phyloP scores from a whole-genome alignment of 2,888 invertebrate species.

The Protodeltote pygarga region DNA sequence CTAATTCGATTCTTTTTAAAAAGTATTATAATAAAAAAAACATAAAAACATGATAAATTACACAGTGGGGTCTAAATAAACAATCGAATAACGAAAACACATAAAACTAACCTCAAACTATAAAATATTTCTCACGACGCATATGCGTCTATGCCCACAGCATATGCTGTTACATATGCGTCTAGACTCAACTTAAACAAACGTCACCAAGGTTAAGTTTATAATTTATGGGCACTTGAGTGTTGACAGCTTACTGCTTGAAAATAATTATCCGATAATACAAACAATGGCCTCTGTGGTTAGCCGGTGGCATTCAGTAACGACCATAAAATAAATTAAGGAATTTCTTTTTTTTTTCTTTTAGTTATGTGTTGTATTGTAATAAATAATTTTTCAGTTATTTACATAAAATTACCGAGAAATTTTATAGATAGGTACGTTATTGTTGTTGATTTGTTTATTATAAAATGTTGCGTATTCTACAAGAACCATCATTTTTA shows the following conservation, averaged over 20 bases:
- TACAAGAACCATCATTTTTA: too few species aligned
- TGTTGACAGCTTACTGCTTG: conserved; percentile 70
- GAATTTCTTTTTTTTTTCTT: conserved; percentile 24
- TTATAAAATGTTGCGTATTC: too few species aligned
- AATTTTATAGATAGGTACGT: too few species aligned
- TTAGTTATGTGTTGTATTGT: conserved; percentile 16
- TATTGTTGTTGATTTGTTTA: too few species aligned
- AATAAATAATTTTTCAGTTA: conserved; percentile 12
- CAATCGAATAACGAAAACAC: conserved; percentile 36
- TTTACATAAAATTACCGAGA: too few species aligned
- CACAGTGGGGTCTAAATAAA: conserved; percentile 26
- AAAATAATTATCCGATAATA: conserved; percentile 67
- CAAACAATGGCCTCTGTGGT: conserved; percentile 72
- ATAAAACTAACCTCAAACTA: conserved; percentile 43
- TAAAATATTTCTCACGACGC: conserved; percentile 74
- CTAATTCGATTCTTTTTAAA: too few species aligned
- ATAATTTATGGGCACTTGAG: conserved; percentile 83
- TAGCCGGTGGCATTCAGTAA: conserved; percentile 35
- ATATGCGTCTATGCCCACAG: conserved; percentile 38
- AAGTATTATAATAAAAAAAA: neutral
- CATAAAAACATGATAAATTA: neutral
- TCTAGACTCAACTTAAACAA: conserved; percentile 76
- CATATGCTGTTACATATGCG: conserved; percentile 63
- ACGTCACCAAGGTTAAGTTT: conserved; percentile 81
- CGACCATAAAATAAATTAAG: conserved; percentile 34